Evolutionary conservation across 2,888 invertebrate genomes (phyloP), one percentile per base, ranked within the genome.

Genomic region (Lithophane leautieri): DNA sequence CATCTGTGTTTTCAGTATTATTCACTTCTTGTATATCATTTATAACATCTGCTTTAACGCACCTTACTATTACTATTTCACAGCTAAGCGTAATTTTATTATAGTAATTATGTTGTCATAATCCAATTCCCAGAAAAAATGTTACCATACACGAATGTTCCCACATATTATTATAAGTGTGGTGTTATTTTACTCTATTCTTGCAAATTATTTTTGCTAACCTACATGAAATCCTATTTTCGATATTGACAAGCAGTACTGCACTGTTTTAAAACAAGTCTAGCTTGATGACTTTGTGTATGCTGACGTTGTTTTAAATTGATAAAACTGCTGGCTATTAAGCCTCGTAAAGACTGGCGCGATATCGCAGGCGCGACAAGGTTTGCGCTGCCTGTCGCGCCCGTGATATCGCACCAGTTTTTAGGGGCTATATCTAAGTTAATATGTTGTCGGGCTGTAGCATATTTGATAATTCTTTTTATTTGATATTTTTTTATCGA

Each of bases 131-230:
- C 58, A 60, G 78, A 58, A 70, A 47, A 67, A 81, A 47, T 70
- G 54, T 58, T 50, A 67, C 52, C 65, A 28, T 66, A 62, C 62
- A 56, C 74, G 62, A 62, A 54, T 47, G 42, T 68, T 82, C 78
- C 47, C 70, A 73, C 63, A n/a, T 34, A n/a, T n/a, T n/a, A n/a
- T n/a, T n/a, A 22, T 14, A 63, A 62, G 70, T 60, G 54, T 44
- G 78, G 69, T 78, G 40, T 82, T 68, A 63, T 54, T 78, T 82
- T 73, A 25, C 70, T 66, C 2, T 62, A 56, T 73, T 81, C 67
- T 54, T 73, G 82, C 42, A 54, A 82, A 78, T 67, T 70, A 60
- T 11, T 67, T 54, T 63, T 70, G 73, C 74, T 34, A 54, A 73
- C 47, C 34, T 28, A 12, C 28, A 40, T 63, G 52, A 19, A 60